Evolutionary conservation across 2,888 invertebrate species (phyloP).

Genomic region (Drosophila barbarae): DNA sequence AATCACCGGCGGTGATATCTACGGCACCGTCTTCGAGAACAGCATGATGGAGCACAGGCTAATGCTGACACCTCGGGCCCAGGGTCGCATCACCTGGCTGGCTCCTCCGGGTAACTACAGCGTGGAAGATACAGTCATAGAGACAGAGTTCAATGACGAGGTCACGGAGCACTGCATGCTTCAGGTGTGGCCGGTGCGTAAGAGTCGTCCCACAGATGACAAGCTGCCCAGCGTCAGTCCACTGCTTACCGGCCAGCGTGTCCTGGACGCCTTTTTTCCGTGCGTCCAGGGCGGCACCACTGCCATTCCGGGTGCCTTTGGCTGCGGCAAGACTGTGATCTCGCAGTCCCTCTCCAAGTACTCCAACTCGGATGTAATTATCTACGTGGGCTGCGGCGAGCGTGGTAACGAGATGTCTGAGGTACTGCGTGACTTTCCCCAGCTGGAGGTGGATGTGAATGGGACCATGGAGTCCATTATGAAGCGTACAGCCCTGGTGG

Average conservation of each 20-base stretch:
- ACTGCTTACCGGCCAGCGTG: constrained; percentile 97
- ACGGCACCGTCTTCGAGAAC: constrained; percentile 97
- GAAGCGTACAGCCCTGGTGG: constrained; percentile 99
- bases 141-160: constrained; percentile 98
- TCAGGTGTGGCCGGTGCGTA: constrained; percentile 99
- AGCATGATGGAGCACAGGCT: constrained; percentile 97
- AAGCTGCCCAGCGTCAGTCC: constrained; percentile 99
- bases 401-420: constrained; percentile 99
- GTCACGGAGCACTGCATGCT: constrained; percentile 94
- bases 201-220: constrained; percentile 96
- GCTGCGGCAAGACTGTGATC: constrained; percentile 99
- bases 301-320: constrained; percentile 99
- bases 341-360: constrained; percentile 97
- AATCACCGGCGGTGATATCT: constrained; percentile 98
- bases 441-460: constrained; percentile 97
- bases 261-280: constrained; percentile 98
- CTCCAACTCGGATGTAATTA: constrained; percentile 99
- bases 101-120: constrained; percentile 96
- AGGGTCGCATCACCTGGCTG: constrained; percentile 96
- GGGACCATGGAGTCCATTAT: constrained; percentile 98
- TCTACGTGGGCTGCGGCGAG: constrained; percentile 99
- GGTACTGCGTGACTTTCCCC: constrained; percentile 98
- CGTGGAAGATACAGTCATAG: constrained; percentile 94
- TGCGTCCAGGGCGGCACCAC: constrained; percentile 99
- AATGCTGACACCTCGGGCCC: constrained; percentile 94